Conservation (phyloP, 1,140 invertebrate genomes). For the Atopsyche davidsoni region DNA sequence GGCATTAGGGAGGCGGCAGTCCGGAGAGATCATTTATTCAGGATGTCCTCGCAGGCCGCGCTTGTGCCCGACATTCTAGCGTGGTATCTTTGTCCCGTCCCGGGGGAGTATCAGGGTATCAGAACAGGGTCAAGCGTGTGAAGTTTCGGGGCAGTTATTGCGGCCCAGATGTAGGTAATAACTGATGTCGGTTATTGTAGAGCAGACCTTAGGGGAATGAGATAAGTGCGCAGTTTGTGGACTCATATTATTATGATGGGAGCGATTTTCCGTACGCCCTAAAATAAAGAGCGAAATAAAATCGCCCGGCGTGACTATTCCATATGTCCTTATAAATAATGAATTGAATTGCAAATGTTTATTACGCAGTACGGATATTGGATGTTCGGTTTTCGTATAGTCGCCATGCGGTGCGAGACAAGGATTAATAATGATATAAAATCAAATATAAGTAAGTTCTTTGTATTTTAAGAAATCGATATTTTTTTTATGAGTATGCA, state of each 20-base stretch:
- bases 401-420: too few species aligned
- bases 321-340: slow-evolving; percentile 25
- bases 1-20: background rate
- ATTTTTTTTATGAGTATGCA: too few species aligned
- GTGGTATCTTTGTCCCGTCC: slow-evolving; percentile 3
- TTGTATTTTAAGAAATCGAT: too few species aligned
- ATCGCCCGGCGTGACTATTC: slow-evolving; percentile 22
- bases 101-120: slow-evolving; percentile 18
- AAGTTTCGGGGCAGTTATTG: slow-evolving; percentile 28
- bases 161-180: slow-evolving; percentile 28
- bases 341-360: slow-evolving; percentile 29
- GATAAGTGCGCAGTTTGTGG: slow-evolving; percentile 26
- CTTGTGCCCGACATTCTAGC: background rate
- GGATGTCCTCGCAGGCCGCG: background rate
- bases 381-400: too few species aligned
- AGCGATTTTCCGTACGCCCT: slow-evolving; percentile 23
- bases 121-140: slow-evolving; percentile 13
- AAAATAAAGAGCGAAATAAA: slow-evolving; percentile 28
- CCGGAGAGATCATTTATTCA: slow-evolving; percentile 17
- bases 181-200: slow-evolving; percentile 30
- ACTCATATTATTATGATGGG: slow-evolving; percentile 20
- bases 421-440: too few species aligned
- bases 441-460: too few species aligned
- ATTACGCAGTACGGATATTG: slow-evolving; percentile 16
- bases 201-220: slow-evolving; percentile 21